phyloP scores from a whole-genome alignment of 2,113 vertebrate species.

The Muscicapa adusta region DNA sequence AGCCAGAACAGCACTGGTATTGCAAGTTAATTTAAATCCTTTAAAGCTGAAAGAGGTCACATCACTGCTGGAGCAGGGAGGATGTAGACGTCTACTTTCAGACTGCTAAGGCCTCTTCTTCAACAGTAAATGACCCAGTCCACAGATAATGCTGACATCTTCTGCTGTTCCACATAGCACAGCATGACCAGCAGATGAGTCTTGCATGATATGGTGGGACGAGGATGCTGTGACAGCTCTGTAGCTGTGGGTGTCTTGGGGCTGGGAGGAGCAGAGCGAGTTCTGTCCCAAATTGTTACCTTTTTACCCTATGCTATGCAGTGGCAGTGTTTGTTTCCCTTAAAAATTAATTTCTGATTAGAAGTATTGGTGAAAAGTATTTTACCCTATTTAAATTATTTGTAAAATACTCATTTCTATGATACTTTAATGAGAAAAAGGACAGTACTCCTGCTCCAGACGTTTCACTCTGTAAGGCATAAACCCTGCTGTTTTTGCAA shows the following conservation, averaged over 20 bases:
- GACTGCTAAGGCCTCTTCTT: neutral
- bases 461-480: neutral
- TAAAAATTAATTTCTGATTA: neutral
- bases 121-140: neutral
- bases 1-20: neutral
- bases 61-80: neutral
- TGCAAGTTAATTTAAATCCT: neutral
- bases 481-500: neutral
- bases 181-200: neutral
- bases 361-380: neutral
- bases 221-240: neutral
- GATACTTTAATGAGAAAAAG: neutral
- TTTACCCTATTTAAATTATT: neutral
- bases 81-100: neutral
- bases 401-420: neutral
- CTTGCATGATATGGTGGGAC: rapidly evolving
- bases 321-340: neutral
- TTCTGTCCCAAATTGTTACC: neutral
- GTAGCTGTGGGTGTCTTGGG: neutral
- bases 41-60: neutral
- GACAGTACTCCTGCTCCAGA: neutral
- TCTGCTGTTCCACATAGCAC: neutral
- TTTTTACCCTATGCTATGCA: neutral
- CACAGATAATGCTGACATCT: rapidly evolving
- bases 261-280: rapidly evolving